Evolutionary conservation across 2,888 invertebrate genomes (phyloP).

Genomic region (Deilephila porcellus): DNA sequence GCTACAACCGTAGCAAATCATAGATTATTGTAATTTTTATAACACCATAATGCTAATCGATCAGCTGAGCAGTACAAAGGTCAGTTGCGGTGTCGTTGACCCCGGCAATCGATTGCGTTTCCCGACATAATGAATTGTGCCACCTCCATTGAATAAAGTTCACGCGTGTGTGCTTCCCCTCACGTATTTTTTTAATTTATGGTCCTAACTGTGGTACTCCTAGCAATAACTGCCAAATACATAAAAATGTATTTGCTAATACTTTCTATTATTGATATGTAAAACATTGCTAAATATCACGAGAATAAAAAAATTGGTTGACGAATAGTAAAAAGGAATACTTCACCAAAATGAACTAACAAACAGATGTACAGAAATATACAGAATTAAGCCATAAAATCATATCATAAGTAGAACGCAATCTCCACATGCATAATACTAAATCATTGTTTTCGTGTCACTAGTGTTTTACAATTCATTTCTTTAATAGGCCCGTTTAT

Average conservation of each 20-base stretch:
- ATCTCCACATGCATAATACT: neutral
- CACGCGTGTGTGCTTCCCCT: slow-evolving; percentile 34
- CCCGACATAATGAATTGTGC: slow-evolving; percentile 65
- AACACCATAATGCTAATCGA: slow-evolving; percentile 55
- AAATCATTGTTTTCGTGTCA: slow-evolving; percentile 5
- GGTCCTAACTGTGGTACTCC: too few relatives aligned
- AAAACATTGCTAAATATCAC: too few relatives aligned
- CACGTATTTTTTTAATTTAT: slow-evolving; percentile 10
- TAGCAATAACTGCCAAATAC: neutral
- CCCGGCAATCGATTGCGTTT: slow-evolving; percentile 79
- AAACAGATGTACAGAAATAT: too few relatives aligned
- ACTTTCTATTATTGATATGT: neutral
- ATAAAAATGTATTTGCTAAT: neutral
- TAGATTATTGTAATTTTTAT: slow-evolving; percentile 42
- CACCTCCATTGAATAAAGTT: slow-evolving; percentile 68
- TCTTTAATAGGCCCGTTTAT: slow-evolving; percentile 18
- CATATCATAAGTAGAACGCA: neutral
- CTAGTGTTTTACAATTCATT: slow-evolving; percentile 35
- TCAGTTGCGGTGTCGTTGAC: slow-evolving; percentile 81
- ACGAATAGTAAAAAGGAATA: too few relatives aligned
- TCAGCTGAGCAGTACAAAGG: slow-evolving; percentile 81
- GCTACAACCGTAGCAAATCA: neutral
- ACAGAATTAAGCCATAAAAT: neutral
- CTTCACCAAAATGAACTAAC: too few relatives aligned
- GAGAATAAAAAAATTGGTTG: too few relatives aligned